These are phyloP conservation scores for Scaptomyza montana DNA, from an alignment of 1,140 invertebrate species.

Conservation along the genomic window DNA sequence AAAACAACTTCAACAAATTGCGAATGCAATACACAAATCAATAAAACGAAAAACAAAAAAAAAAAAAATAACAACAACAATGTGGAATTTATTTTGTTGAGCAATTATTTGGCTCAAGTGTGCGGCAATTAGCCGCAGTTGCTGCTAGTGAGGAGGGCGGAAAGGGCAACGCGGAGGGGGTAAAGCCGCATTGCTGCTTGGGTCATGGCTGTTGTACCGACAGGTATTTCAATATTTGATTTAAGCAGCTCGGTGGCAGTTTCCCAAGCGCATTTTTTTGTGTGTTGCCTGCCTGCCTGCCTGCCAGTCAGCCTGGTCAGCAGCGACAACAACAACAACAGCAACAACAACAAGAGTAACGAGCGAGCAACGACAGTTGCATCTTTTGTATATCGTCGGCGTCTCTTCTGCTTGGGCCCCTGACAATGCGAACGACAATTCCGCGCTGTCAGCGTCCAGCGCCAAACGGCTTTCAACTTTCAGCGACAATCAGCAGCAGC, in stretches of 20 bases:
- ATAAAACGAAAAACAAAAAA: slow-evolving; percentile 53
- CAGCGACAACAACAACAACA: slow-evolving; percentile 21
- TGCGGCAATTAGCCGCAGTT: slow-evolving; percentile 62
- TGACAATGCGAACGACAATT: slow-evolving; percentile 80
- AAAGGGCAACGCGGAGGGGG: background rate
- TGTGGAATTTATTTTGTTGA: slow-evolving; percentile 62
- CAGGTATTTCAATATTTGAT: slow-evolving; percentile 75
- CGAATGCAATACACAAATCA: slow-evolving; percentile 58
- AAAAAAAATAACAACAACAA: slow-evolving; percentile 36
- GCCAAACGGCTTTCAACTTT: slow-evolving; percentile 72
- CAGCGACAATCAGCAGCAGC: slow-evolving; percentile 60
- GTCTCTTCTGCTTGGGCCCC: slow-evolving; percentile 42
- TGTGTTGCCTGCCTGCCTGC: slow-evolving; percentile 32
- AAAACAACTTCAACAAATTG: slow-evolving; percentile 53
- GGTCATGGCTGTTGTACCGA: slow-evolving; percentile 59
- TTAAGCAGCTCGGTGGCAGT: slow-evolving; percentile 67
- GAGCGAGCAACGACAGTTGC: slow-evolving; percentile 68
- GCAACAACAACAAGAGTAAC: slow-evolving; percentile 24
- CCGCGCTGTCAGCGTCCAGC: slow-evolving; percentile 73
- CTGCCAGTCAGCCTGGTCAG: slow-evolving; percentile 61
- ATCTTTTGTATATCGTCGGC: slow-evolving; percentile 78
- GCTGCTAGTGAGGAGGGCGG: no score
- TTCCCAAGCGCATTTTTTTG: slow-evolving; percentile 76
- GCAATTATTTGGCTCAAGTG: slow-evolving; percentile 70
- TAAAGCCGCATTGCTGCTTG: slow-evolving; percentile 13